Base-by-base conservation (phyloP, 2,113 vertebrate genomes). In the Melanerpes formicivorus region DNA sequence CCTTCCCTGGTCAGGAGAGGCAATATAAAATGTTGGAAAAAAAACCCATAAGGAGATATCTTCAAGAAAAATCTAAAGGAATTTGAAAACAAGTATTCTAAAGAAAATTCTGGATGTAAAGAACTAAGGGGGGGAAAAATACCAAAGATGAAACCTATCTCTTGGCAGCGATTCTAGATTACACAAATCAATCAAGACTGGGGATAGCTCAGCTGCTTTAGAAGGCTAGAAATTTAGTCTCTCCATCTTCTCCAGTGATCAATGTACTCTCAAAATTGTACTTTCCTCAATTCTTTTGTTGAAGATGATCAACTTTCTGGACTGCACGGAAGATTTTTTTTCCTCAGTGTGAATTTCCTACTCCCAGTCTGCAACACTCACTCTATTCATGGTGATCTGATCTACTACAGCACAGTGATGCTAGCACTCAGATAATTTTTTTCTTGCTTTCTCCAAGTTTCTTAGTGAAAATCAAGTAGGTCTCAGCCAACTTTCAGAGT, bases 231-330 rank as follows among this genome's bases (percentile, higher is more conserved):
- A 84, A 75, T 92, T 84, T 46, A 81, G 40, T 50, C 55, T 87
- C 42, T 78, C n/a, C 27, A 48, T 84, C 80, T 67, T 75, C n/a
- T 60, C 25, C 50, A 30, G 65, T 34, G 80, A 88, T 64, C 54
- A 80, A 77, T 80, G n/a, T 58, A 73, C 30, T 84, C 88, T 83
- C 78, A 86, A 92, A 90, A 75, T 18, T 32, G 30, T 32, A 81
- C 50, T 86, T 75, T 84, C n/a, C 32, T 90, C 80, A 87, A 50
- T 69, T 75, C 42, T 64, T 10, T 46, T 79, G 21, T 69, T 91
- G 70, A 88, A 82, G 82, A 88, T 87, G 52, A 82, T 42, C 88
- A 88, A 77, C 12, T 83, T 94, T 42, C 74, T 65, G 63, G 59
- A 75, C 18, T 65, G 14, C 19, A 54, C 27, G 26, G 42, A 73